Evolutionary conservation across 2,113 vertebrate species (phyloP), one percentile per base, ranked within the genome.

Genomic region (Dipodomys ordii): DNA sequence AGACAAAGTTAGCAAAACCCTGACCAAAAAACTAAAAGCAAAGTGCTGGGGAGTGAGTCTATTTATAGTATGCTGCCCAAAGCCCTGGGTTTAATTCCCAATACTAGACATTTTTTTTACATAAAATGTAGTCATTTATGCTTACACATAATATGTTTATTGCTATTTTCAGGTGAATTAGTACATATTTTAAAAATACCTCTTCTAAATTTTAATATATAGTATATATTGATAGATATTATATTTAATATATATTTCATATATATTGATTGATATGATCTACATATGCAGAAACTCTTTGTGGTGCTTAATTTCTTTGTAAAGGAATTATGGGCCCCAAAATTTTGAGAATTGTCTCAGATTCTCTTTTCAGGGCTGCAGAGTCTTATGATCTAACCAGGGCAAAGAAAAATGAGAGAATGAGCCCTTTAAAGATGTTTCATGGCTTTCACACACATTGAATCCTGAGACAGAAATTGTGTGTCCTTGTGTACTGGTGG

Each of bases 111-210:
- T 35, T 22, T 72, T 94, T 92, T 78, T 39, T 39, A 39, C 18
- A 83, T 93, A 84, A 72, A 25, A 77, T 49, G 60, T 93, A 87
- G 28, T 92, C 60, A 78, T 39, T 89, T 95, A 93, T 78, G 19
- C 39, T 96, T 82, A 57, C 53, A 28, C 76, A 25, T 91, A 30
- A 62, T 72, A 77, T 23, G 27, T 72, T 95, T 92, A 76, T 76
- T 85, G 32, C 49, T 49, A 49, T 92, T 80, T 93, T 90, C 64
- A 90, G 92, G 69, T 94, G 35, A 88, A 44, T 62, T 81, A 95
- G 78, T 62, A n/a, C 32, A 53, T 60, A 67, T 35, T 83, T 23
- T 7, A 69, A 84, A 39, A 78, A 30, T 53, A 10, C 39, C 68
- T 6, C 6, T 39, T 89, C 82, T 91, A 28, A 72, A 25, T 95